Conservation (phyloP, 2,113 vertebrate genomes). For the Excalfactoria chinensis region DNA sequence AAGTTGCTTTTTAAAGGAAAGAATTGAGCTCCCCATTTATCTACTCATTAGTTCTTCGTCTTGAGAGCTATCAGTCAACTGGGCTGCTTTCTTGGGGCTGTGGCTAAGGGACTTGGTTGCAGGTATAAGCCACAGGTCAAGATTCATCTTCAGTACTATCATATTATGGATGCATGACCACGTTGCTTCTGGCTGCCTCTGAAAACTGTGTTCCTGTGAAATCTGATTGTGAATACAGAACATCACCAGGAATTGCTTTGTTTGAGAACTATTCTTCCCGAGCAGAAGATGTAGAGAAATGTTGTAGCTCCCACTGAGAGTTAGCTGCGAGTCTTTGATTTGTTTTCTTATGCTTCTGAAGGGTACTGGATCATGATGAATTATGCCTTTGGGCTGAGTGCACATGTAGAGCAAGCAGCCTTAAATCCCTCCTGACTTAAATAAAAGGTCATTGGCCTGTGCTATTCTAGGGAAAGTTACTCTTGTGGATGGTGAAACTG, state of each 20-base stretch:
- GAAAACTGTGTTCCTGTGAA: background rate
- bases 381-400: background rate
- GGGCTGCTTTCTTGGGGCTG: background rate
- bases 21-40: background rate
- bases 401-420: rapidly evolving
- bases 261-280: background rate
- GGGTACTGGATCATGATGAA: background rate
- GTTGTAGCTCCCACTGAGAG: background rate
- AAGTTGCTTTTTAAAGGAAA: background rate
- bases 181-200: background rate
- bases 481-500: background rate
- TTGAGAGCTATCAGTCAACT: background rate
- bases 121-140: background rate
- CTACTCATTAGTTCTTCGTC: background rate
- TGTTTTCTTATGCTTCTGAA: background rate
- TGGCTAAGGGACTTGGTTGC: background rate
- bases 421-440: background rate
- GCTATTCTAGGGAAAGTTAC: background rate
- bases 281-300: background rate
- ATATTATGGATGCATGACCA: background rate
- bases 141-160: background rate
- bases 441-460: background rate
- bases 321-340: background rate
- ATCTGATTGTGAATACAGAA: background rate
- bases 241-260: background rate